Conservation (phyloP, 2,888 invertebrate genomes). For the Netelia melanura region DNA sequence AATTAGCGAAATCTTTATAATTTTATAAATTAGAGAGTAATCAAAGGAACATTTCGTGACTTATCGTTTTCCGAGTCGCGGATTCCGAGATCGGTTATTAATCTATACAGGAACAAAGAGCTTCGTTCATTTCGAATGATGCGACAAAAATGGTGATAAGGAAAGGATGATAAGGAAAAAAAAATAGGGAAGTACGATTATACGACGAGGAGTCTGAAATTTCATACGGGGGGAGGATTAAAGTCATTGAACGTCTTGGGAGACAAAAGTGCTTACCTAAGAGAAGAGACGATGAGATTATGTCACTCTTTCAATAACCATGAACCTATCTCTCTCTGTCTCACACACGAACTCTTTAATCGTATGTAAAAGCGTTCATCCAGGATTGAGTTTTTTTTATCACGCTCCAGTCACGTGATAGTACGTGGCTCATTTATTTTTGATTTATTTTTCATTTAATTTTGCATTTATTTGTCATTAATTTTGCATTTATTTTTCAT, state of each 20-base stretch:
- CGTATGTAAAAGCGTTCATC: not conserved
- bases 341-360: not conserved
- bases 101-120: conserved; percentile 33
- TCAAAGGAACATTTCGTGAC: not conserved
- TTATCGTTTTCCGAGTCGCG: not conserved
- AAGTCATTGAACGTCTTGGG: conserved; percentile 43
- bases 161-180: conserved; percentile 4
- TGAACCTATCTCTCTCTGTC: not conserved
- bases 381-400: conserved; percentile 17
- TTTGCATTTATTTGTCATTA: not conserved
- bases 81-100: conserved; percentile 15
- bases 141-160: not conserved
- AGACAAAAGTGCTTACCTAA: conserved; percentile 50
- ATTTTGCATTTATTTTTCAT: not conserved
- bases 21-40: too few species aligned
- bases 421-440: conserved; percentile 12
- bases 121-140: conserved; percentile 24
- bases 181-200: conserved; percentile 11
- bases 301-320: conserved; percentile 37
- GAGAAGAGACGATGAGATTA: conserved; percentile 37
- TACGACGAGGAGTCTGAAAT: conserved; percentile 26
- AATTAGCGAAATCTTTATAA: too few species aligned
- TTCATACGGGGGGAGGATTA: conserved; percentile 26
- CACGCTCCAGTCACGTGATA: conserved; percentile 38
- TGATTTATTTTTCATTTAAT: not conserved